A percentile compares a stretch with the other conserved stretches of the same genome.
Evolutionary conservation across 2,888 invertebrate genomes (phyloP).

Genomic region (Caenorhabditis plicata): DNA sequence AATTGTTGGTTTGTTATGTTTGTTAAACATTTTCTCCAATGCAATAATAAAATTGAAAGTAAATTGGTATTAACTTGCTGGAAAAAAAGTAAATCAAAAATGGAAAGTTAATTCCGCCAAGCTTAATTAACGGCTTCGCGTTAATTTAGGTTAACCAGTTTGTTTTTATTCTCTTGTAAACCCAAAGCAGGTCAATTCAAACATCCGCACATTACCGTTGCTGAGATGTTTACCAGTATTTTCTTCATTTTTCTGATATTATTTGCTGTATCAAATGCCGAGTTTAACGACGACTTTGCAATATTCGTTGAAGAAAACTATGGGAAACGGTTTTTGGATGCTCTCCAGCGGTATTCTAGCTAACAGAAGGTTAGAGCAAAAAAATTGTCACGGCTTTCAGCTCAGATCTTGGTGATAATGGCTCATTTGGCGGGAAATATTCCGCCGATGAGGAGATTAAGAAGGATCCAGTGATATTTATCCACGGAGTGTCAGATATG

Average conservation of each 20-base stretch:
- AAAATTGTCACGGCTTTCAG: slow-evolving; percentile 5
- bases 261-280: neutral
- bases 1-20: too few species aligned
- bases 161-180: too few species aligned
- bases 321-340: slow-evolving; percentile 25
- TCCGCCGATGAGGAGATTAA: slow-evolving; percentile 5
- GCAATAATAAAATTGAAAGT: too few species aligned
- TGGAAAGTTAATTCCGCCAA: too few species aligned
- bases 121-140: too few species aligned
- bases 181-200: too few species aligned
- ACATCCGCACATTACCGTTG: neutral
- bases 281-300: slow-evolving; percentile 36
- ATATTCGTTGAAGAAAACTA: slow-evolving; percentile 34
- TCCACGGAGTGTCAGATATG: slow-evolving; percentile 56
- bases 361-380: neutral
- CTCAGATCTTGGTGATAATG: slow-evolving; percentile 32
- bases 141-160: too few species aligned
- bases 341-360: slow-evolving; percentile 27
- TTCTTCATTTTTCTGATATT: neutral
- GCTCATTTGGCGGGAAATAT: slow-evolving; percentile 33
- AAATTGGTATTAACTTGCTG: too few species aligned
- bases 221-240: neutral
- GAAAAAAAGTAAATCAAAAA: too few species aligned
- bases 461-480: slow-evolving; percentile 36
- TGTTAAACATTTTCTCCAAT: too few species aligned